Base-by-base conservation (phyloP, 2,888 invertebrate genomes). In the Thecophora atra region DNA sequence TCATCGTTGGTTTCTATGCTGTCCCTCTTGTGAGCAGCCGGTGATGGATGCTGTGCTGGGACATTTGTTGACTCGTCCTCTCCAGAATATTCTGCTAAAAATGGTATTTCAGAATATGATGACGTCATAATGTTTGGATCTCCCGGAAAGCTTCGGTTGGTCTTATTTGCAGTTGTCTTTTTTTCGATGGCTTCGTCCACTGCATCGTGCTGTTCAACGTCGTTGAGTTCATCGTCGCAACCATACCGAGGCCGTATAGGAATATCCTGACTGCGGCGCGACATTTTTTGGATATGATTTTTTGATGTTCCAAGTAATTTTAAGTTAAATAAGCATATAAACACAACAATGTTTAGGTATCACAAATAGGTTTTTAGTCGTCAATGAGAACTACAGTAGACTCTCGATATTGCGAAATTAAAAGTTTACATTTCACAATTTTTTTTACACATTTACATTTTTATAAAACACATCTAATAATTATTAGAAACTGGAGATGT, bases 221-320 rank as follows among this genome's bases (percentile, higher is more conserved):
- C 76, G 54, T 64, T 73, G 17, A 47, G 58, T 21, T 52, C 74
- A 5, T 77, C 81, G n/a, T 79, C 79, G 30, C 76, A 70, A n/a
- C 83, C 83, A 70, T 84, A 84, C 0, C 83, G 82, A 3, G 83
- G 83, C 15, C 83, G 76, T 73, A 83, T 83, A 24, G 83, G 83
- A 72, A 83, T 83, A 75, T 83, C 83, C 71, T 83, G 84, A 71
- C 77, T 81, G 67, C 78, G 80, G 62, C 79, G 79, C 2, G 83
- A 77, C 83, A 83, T 83, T 62, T 62, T 52, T 15, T 11, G 37
- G 37, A 37, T 8, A 37, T 2, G 6, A 37, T 6, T 11, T 37
- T 37, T 37, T 37, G 37, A 37, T 37, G 37, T 37, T 37, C 37
- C 37, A 37, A 37, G n/a, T n/a, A n/a, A n/a, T n/a, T n/a, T n/a